Evolutionary conservation across 2,888 invertebrate genomes (phyloP).

Genomic region (Agrochola circellaris): DNA sequence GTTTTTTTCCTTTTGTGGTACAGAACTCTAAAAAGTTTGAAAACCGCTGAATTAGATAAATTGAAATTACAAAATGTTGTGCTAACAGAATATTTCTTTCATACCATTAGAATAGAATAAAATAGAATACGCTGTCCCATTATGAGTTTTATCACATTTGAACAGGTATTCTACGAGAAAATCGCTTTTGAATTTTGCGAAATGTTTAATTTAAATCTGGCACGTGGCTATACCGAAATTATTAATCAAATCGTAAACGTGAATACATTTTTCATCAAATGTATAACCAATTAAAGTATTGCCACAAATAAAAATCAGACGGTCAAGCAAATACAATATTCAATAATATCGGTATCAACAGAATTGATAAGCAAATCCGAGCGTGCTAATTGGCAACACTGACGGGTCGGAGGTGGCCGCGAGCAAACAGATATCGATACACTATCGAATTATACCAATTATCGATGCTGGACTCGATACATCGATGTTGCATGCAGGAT

Average conservation of each 20-base stretch:
- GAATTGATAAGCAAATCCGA: slow-evolving; percentile 54
- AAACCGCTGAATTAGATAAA: background rate
- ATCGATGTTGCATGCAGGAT: slow-evolving; percentile 58
- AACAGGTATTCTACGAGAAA: background rate
- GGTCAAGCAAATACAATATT: slow-evolving; percentile 51
- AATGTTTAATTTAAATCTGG: background rate
- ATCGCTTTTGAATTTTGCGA: background rate
- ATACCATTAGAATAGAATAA: background rate
- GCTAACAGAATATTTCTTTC: background rate
- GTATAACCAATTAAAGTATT: slow-evolving; percentile 7
- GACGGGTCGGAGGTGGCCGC: slow-evolving; percentile 59
- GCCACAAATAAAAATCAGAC: slow-evolving; percentile 25
- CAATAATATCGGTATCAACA: slow-evolving; percentile 53
- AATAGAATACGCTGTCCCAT: background rate
- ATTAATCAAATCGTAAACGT: background rate
- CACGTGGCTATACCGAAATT: background rate
- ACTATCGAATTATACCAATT: slow-evolving; percentile 74
- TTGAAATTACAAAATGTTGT: background rate
- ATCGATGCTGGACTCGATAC: slow-evolving; percentile 60
- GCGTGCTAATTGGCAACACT: slow-evolving; percentile 68
- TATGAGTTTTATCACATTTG: background rate
- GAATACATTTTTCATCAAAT: background rate
- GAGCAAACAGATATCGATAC: slow-evolving; percentile 63
- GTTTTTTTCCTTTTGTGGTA: no score
- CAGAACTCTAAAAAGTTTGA: no score